Evolutionary conservation across 2,797 vertebrate genomes (phyloP), one percentile per base, ranked within the genome.

Genomic region (Numenius phaeopus): DNA sequence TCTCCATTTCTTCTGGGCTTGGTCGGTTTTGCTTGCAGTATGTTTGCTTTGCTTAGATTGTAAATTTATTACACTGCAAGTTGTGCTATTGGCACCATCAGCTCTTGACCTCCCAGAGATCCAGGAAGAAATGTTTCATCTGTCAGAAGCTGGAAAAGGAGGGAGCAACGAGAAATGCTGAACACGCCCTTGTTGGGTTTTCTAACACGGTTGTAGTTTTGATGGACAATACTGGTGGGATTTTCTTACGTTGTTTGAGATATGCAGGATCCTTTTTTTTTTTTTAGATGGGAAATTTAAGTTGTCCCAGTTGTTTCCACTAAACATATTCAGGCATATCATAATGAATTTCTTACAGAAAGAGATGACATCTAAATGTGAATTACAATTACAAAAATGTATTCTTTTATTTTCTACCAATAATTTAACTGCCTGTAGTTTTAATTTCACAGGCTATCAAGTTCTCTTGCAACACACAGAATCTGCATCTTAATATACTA

Each of bases 361-460:
- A 62, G 83, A 81, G 27, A 55, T 14, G 24, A 34, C 72, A 65
- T 39, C 83, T 83, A 80, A 76, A 88, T 61, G 64, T 79, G 77
- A 92, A 88, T 92, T 90, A 77, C 64, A 64, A 80, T 90, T 88
- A 86, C 54, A 57, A 52, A 92, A 66, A 75, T 26, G 34, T 44
- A 42, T 81, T 81, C 80, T 82, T 87, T 91, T 90, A 83, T 91
- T 95, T 93, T 75, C 85, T 85, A 75, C 85, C 90, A 71, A 95
- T 95, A 94, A 94, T 89, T 94, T 89, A 94, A 93, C 75, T 84
- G 92, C 70, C 88, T 87, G 90, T 82, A 94, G 92, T 94, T 94
- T 91, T 91, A 95, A 96, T 96, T 96, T 96, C 94, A 96, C 94
- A 95, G 57, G 3, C 90, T 93, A 95, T 93, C 96, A 95, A 94